Conservation (phyloP, 2,113 vertebrate genomes). For the Phainopepla nitens region DNA sequence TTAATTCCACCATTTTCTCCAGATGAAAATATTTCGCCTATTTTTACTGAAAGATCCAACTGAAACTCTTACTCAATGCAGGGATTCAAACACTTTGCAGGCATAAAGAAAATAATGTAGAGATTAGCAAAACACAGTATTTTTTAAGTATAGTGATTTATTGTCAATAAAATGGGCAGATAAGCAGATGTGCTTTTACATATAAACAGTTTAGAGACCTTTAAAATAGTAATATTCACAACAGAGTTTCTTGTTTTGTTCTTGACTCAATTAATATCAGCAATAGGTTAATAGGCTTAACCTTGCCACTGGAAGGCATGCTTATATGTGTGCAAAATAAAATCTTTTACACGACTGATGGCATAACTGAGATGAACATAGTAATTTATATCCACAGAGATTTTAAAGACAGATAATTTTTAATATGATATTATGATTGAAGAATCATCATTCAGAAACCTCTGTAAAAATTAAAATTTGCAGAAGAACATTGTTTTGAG, state of each 20-base stretch:
- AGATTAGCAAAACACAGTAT: neutral
- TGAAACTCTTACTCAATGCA: neutral
- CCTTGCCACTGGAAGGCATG: neutral
- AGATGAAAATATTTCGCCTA: neutral
- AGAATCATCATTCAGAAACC: neutral
- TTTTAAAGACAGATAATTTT: neutral
- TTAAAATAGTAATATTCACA: neutral
- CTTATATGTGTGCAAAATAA: neutral
- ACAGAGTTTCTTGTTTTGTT: neutral
- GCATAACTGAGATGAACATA: neutral
- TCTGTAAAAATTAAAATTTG: neutral
- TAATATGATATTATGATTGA: neutral
- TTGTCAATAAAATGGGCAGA: neutral
- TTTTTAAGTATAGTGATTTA: neutral
- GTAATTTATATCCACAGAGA: neutral
- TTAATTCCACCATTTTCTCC: neutral
- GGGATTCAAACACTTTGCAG: neutral
- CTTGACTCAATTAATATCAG: neutral
- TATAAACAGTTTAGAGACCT: neutral
- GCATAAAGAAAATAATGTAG: neutral
- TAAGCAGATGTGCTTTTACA: neutral
- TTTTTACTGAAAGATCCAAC: neutral
- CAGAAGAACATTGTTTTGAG: neutral
- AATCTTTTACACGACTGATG: neutral
- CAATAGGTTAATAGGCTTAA: neutral